These are phyloP conservation scores for Atlantisia rogersi DNA, from an alignment of 2,113 vertebrate genomes.

Conservation along the genomic window DNA sequence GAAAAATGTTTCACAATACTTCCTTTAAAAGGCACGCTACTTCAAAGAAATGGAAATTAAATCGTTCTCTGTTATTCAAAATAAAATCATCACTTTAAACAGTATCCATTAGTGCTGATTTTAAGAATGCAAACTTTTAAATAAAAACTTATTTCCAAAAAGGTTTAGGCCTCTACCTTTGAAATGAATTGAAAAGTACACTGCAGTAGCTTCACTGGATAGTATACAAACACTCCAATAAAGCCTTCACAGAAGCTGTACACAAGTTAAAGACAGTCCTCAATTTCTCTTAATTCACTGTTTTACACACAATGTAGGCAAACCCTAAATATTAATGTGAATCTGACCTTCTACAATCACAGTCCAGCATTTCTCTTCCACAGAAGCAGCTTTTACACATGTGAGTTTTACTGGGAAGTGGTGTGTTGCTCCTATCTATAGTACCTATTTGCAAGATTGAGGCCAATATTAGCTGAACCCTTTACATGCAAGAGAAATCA, in stretches of 20 bases:
- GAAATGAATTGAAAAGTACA: not conserved
- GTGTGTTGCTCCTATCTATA: not conserved
- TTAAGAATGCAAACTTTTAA: not conserved
- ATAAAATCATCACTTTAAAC: not conserved
- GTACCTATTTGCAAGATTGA: not conserved
- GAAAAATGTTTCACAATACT: not conserved
- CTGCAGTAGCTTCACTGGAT: not conserved
- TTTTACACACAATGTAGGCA: not conserved
- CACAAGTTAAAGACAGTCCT: not conserved
- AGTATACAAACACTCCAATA: not conserved
- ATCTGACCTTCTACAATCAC: not conserved
- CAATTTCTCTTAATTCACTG: not conserved
- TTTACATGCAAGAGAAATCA: not conserved
- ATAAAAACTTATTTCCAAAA: not conserved
- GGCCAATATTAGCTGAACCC: not conserved
- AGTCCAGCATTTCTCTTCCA: not conserved
- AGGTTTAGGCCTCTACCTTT: not conserved
- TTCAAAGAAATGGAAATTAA: not conserved
- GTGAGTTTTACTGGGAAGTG: not conserved
- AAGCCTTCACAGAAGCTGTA: not conserved
- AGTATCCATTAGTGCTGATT: not conserved
- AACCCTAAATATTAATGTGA: not conserved
- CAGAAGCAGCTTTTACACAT: not conserved
- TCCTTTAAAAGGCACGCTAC: not conserved
- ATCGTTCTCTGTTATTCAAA: not conserved